Evolutionary conservation across 2,797 vertebrate genomes (phyloP).

Genomic region (Urophycis tenuis): DNA sequence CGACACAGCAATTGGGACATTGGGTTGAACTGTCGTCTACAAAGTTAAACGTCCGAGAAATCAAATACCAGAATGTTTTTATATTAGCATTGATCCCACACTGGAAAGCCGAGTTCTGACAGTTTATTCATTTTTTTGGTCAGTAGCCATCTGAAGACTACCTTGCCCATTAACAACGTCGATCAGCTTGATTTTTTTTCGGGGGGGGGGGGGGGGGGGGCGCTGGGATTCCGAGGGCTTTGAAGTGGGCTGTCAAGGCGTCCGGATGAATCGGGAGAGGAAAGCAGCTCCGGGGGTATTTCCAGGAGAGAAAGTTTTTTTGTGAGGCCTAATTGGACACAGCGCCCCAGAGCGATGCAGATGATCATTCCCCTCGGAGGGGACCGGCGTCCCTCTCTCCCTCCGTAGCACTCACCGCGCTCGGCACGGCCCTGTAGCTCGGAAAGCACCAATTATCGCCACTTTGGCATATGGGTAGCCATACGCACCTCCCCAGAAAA

Average conservation of each 20-base stretch:
- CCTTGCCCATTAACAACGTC: slow-evolving; percentile 17
- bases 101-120: neutral
- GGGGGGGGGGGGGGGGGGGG: too few species aligned
- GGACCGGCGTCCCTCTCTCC: neutral
- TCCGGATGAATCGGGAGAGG: slow-evolving; percentile 38
- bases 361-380: slow-evolving; percentile 37
- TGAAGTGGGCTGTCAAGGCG: slow-evolving; percentile 52
- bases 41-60: neutral
- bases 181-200: slow-evolving; percentile 28
- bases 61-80: neutral
- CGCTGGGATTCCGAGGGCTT: slow-evolving; percentile 31
- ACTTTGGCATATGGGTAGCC: slow-evolving; percentile 68
- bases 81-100: neutral
- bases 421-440: slow-evolving; percentile 48
- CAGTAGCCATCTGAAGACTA: neutral
- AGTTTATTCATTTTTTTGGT: neutral
- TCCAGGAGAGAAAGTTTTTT: slow-evolving; percentile 55
- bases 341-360: slow-evolving; percentile 50
- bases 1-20: neutral
- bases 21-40: neutral
- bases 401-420: slow-evolving; percentile 21
- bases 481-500: slow-evolving; percentile 24
- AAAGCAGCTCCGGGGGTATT: slow-evolving; percentile 44
- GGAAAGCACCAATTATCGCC: slow-evolving; percentile 64
- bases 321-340: slow-evolving; percentile 58